Percentiles rank a stretch among this genome's conserved stretches.
Conservation (phyloP, 2,113 vertebrate species). For the Zingel zingel region DNA sequence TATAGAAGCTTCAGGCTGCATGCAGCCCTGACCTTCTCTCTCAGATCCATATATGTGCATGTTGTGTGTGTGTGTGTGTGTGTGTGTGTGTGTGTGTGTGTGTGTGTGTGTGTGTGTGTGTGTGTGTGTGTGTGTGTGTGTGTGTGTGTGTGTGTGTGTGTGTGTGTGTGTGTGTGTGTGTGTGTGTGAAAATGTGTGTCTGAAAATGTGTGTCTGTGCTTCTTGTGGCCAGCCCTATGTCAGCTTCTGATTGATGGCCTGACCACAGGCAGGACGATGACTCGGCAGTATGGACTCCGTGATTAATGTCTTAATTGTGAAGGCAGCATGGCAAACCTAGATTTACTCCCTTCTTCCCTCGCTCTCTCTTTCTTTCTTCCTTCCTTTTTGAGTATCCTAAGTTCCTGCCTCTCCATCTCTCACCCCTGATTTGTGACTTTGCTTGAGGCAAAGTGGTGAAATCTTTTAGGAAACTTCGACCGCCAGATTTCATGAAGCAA, state of each 20-base stretch:
- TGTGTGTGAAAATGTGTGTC: not conserved
- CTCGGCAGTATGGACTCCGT: conserved; percentile 76
- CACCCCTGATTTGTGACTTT: conserved; percentile 46
- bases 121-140: conserved; percentile 13
- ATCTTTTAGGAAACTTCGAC: conserved; percentile 13
- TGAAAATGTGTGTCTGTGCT: conserved; percentile 12
- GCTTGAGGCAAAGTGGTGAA: conserved; percentile 30
- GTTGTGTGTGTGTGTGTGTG: conserved; percentile 15
- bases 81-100: conserved; percentile 4
- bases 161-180: conserved; percentile 15
- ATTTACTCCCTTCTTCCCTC: conserved; percentile 52
- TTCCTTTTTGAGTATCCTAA: not conserved
- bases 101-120: not conserved
- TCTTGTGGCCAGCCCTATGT: conserved; percentile 50
- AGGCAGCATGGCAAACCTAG: conserved; percentile 67
- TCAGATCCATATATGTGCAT: conserved; percentile 34
- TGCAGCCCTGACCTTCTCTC: conserved; percentile 53
- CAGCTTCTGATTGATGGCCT: conserved; percentile 78
- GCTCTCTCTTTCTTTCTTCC: not conserved
- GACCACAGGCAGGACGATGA: conserved; percentile 76
- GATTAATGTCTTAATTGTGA: conserved; percentile 86
- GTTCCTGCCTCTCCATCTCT: not conserved
- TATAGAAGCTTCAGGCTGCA: conserved; percentile 20
- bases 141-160: conserved; percentile 55
- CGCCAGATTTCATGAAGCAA: conserved; percentile 5